Evolutionary conservation across 2,888 invertebrate species (phyloP), one percentile per base, ranked within the genome.

Genomic region (Pocota personata): DNA sequence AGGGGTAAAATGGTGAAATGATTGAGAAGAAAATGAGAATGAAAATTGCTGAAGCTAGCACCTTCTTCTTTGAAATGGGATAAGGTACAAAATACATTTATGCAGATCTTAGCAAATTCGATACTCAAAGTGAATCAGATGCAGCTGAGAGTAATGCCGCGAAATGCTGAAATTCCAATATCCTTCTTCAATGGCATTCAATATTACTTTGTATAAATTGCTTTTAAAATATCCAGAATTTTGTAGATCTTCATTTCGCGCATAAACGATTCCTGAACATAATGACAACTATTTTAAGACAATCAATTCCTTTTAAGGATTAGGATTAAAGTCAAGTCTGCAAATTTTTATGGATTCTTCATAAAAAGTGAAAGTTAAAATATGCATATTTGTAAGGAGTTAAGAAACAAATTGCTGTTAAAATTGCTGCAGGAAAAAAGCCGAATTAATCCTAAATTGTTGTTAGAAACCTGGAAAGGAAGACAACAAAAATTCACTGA

Each of bases 81-180:
- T 72, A n/a, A n/a, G n/a, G n/a, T n/a, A n/a, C n/a, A n/a, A n/a
- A n/a, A n/a, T 46, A 77, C 16, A 52, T 60, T 75, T 73, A 67
- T 67, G 60, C 67, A 58, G 24, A 66, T 66, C 21, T 48, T 16
- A 21, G 27, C 32, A 48, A 40, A 40, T 57, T 48, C 40, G 50
- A 64, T 79, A 10, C 21, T 40, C 48, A 58, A 50, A 48, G 57
- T 24, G 16, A 71, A 48, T 57, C 37, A 37, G 48, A 52, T 66
- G 32, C 35, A 24, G 12, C 3, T 48, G 35, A 21, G 35, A 4
- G 24, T 10, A 24, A 8, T 21, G n/a, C 21, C 12, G 27, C n/a
- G 30, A 27, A 14, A 12, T 37, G 55, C 10, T 37, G 52, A 27
- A 55, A 40, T 24, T 37, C 14, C 52, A 55, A 16, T 55, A 69